Base-by-base conservation (phyloP, 2,113 vertebrate genomes). In the Lepisosteus oculatus region DNA sequence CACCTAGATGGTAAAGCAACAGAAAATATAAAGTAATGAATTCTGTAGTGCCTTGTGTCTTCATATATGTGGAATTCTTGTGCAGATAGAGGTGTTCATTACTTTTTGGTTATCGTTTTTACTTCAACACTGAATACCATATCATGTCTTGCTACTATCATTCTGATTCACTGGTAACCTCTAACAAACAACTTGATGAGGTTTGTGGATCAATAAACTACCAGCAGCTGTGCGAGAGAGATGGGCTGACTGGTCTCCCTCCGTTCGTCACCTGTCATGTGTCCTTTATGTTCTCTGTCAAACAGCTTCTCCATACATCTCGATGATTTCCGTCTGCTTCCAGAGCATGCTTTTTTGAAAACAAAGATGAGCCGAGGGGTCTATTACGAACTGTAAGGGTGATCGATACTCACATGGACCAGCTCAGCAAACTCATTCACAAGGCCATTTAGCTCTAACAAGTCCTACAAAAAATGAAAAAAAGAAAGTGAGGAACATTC, bases 391-490 rank as follows among this genome's bases (percentile, higher is more conserved):
- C 51, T 44, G 56, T 43, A 66, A 51, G 67, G 70, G 62, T 44
- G 74, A 72, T 81, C 17, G 47, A 80, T 90, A 98, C 97, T 97
- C 88, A 99, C 97, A 15, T 89, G 91, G 76, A 98, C 95, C 51
- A 96, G 85, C 64, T 94, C 56, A 55, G 94, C 94, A 86, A 99
- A 94, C 71, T 97, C 94, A 44, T 93, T 95, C 81, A 98, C 94
- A 89, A 98, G 79, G 61, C 94, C 89, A 71, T 86, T 92, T 76
- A 99, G 92, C 80, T 94, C 92, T 85, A 94, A 89, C 83, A 99
- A 91, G 67, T 95, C 93, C 97, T 99, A 76, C 70, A 88, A 90
- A 71, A 84, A 43, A 61, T 43, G 47, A 12, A 41, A 56, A 63
- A 11, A 66, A 13, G n/a, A 59, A 29, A 2, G 29, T 29, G 29